Conservation (phyloP, 2,113 vertebrate genomes). For the Trogon surrucura region DNA sequence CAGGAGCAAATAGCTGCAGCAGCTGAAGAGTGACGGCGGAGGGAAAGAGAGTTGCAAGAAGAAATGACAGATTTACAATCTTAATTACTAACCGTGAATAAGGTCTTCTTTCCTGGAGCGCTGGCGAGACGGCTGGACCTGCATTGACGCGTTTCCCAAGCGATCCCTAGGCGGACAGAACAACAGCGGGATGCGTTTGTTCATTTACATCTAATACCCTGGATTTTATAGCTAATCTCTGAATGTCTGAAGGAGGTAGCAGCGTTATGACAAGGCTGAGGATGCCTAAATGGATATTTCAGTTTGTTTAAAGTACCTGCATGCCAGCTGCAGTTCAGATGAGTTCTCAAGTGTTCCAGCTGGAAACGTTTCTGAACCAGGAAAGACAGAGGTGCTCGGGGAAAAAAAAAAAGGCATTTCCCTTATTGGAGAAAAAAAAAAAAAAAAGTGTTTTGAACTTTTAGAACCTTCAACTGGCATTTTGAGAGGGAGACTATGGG, state of each 20-base stretch:
- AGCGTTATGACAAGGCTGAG: background rate
- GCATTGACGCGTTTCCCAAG: background rate
- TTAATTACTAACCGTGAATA: background rate
- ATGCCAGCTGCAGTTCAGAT: background rate
- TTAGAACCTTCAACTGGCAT: background rate
- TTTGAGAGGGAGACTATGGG: background rate
- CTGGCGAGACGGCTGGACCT: background rate
- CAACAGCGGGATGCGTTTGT: background rate
- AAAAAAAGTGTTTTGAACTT: background rate
- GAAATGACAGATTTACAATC: slow-evolving; percentile 44
- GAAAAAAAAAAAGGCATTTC: background rate
- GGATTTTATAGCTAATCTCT: background rate
- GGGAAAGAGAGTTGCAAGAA: background rate
- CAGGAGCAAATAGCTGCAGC: background rate
- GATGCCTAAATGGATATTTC: background rate
- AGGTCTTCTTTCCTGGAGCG: slow-evolving; percentile 21
- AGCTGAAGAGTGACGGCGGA: background rate
- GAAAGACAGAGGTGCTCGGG: background rate
- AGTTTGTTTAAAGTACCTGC: background rate
- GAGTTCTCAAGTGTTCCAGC: background rate
- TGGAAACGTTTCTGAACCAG: background rate
- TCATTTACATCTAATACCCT: background rate
- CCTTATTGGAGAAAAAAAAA: background rate
- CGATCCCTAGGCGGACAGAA: background rate
- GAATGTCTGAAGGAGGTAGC: background rate